Base-by-base conservation (phyloP, 2,888 invertebrate genomes). In the Lamproptera curius region DNA sequence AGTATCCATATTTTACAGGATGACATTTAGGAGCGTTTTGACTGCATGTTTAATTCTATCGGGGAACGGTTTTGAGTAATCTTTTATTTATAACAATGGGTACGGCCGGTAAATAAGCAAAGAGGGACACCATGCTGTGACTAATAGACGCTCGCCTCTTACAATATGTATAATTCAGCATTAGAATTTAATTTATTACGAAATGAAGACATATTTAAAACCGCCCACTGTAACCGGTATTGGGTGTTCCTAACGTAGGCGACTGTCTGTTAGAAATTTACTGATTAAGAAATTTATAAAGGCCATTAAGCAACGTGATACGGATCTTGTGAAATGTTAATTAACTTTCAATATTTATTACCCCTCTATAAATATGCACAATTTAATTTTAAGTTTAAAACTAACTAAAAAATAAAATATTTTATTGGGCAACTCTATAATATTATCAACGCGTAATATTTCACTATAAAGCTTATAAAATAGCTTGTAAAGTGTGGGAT, bases 101-200 rank as follows among this genome's bases (percentile, higher is more conserved):
- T 71, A 67, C 64, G 63, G 59, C 56, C 63, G 57, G 68, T 75
- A 74, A 73, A 74, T 73, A 76, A 69, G 69, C 70, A 76, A 76
- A 72, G 75, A 74, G 72, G 66, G 73, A 59, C 62, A 61, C 66
- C 86, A 74, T 57, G 84, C 85, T 84, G 85, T 81, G 85, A 83
- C 76, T 77, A 82, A 82, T 76, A 70, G 62, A 42, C 38, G 58
- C 59, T 68, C 66, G 71, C 70, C 67, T 71, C 65, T 69, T 40
- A 58, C 66, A 65, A 57, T 67, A 65, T 69, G 67, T 69, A 72
- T 77, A 73, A 70, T 57, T 73, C 72, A 75, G 73, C 72, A 73
- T 82, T 80, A 79, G 59, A 63, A n/a, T 74, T 66, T 69, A 76
- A 83, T 81, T 83, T 84, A 82, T 77, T 65, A 62, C 61, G 61